Evolutionary conservation across 2,113 vertebrate genomes (phyloP).

Genomic region (Rattus rattus): DNA sequence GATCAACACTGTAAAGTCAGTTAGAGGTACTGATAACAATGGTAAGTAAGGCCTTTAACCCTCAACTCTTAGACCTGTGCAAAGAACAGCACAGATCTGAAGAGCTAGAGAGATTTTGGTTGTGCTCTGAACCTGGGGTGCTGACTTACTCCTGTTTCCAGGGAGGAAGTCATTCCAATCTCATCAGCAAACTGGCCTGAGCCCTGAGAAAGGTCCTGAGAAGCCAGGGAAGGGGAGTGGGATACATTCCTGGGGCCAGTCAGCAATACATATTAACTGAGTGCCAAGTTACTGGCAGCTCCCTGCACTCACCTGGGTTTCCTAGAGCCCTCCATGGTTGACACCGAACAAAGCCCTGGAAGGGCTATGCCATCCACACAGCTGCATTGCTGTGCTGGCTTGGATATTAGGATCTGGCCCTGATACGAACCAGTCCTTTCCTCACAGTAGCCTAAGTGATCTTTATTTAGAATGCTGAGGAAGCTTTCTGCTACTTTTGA

Average conservation of each 20-base stretch:
- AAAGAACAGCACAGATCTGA: not conserved
- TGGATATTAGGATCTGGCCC: not conserved
- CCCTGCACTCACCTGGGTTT: not conserved
- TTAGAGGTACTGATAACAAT: not conserved
- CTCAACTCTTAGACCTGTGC: not conserved
- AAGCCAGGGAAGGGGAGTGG: not conserved
- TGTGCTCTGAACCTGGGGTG: not conserved
- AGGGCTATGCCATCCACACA: not conserved
- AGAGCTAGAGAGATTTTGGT: not conserved
- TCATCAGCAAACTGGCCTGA: not conserved
- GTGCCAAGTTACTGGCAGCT: not conserved
- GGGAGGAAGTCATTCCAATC: not conserved
- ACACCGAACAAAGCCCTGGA: not conserved
- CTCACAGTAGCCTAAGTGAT: not conserved
- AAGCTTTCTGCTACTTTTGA: not conserved
- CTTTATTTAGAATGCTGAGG: not conserved
- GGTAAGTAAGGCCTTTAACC: not conserved
- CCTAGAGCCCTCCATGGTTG: not conserved
- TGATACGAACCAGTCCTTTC: not conserved
- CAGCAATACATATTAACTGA: not conserved
- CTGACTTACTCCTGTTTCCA: not conserved
- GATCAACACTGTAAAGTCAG: not conserved
- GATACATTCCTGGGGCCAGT: not conserved
- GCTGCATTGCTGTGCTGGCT: not conserved
- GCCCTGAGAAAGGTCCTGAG: not conserved